Conservation (phyloP, 2,797 vertebrate species). For the Melopsittacus undulatus region DNA sequence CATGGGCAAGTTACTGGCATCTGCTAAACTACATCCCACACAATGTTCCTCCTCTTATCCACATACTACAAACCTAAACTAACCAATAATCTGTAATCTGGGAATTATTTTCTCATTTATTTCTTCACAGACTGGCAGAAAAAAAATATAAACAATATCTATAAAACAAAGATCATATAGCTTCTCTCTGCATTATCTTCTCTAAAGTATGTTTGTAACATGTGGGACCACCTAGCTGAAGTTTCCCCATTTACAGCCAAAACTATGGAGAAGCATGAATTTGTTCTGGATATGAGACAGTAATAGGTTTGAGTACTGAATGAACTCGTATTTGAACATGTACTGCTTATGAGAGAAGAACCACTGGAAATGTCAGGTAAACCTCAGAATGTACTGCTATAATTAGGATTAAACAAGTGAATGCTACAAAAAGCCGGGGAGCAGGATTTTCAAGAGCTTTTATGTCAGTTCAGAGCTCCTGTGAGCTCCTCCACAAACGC, state of each 20-base stretch:
- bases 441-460: neutral
- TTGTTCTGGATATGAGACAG: neutral
- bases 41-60: neutral
- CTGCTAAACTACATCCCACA: neutral
- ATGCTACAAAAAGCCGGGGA: fast-evolving
- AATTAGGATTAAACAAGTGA: neutral
- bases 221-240: neutral
- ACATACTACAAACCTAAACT: neutral
- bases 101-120: neutral
- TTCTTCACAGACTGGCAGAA: neutral
- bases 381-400: fast-evolving
- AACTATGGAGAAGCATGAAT: neutral
- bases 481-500: neutral
- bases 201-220: fast-evolving
- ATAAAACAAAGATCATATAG: neutral
- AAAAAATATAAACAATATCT: neutral
- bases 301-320: neutral
- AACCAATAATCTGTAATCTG: neutral
- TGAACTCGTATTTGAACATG: neutral
- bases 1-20: neutral
- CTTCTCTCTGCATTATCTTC: neutral
- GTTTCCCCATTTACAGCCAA: fast-evolving
- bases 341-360: neutral
- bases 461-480: neutral
- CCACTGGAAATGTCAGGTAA: neutral